Evolutionary conservation across 2,113 vertebrate species (phyloP).

Genomic region (Smithornis capensis): DNA sequence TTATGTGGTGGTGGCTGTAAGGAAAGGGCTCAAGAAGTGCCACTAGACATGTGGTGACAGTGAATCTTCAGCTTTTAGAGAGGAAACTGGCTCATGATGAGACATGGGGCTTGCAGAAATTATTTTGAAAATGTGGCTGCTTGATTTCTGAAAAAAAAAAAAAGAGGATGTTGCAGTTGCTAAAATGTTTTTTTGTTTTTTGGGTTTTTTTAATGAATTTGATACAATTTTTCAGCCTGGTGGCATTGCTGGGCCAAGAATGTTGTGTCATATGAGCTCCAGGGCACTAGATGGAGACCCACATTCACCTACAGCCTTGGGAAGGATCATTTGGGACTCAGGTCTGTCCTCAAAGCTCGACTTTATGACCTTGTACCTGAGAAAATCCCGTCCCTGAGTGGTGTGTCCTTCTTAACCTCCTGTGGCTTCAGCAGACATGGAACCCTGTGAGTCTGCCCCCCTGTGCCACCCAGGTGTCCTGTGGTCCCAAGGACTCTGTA

Average conservation of each 20-base stretch:
- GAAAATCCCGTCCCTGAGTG: background rate
- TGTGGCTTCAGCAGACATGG: background rate
- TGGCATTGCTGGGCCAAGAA: background rate
- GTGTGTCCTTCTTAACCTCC: background rate
- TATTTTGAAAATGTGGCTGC: background rate
- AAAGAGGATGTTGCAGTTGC: fast-evolving
- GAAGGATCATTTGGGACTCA: background rate
- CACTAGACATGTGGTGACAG: no score
- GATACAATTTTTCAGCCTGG: background rate
- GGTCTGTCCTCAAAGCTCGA: background rate
- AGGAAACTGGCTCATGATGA: background rate
- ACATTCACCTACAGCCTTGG: background rate
- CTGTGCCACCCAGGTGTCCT: background rate
- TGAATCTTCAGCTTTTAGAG: background rate
- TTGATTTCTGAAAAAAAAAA: background rate
- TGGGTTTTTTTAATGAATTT: no score
- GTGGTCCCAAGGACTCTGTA: background rate
- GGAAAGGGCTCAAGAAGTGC: background rate
- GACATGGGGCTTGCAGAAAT: background rate
- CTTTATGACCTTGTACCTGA: background rate
- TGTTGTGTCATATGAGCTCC: background rate
- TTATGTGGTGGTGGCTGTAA: background rate
- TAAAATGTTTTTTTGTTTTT: background rate
- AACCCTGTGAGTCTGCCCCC: background rate
- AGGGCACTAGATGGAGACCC: fast-evolving